Evolutionary conservation across 2,888 invertebrate genomes (phyloP), one percentile per base, ranked within the genome.

Genomic region (Dryobotodes eremita): DNA sequence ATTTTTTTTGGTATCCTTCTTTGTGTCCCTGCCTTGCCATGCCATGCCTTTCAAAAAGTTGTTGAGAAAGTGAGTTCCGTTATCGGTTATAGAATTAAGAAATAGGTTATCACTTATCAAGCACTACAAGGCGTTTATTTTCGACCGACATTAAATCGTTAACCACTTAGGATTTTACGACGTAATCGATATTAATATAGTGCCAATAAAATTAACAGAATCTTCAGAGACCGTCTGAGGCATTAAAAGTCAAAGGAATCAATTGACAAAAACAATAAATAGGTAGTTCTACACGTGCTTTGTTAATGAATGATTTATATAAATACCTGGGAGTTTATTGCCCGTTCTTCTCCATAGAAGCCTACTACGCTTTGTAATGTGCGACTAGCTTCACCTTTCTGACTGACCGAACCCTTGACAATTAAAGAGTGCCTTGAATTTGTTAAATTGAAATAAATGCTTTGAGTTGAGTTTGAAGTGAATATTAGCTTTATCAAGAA

Each of bases 91-190:
- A 65, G n/a, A 36, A 59, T 50, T 59, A 59, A n/a, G 20, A 70
- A 72, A 77, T 70, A 86, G 15, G 71, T 68, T 55, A 36, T 1
- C 31, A 36, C 31, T 36, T 36, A 65, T 65, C 31, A 62, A 73
- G 26, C 55, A 46, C 74, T 66, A 48, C 57, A 68, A 71, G 69
- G 31, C 77, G 57, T 75, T 66, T 84, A 77, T 72, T 80, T 84
- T 84, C 55, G 77, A 87, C 68, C 81, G 77, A 77, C 75, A 71
- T 76, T 68, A 62, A 71, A 77, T 84, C 75, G 83, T 82, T 84
- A 83, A 83, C 84, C 88, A 86, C 77, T 87, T 88, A 88, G 77
- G 69, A 83, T 89, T 91, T 92, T 91, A 91, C 89, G 92, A 91
- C 79, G 78, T 77, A 81, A 82, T 86, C 83, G 84, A 87, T 89